Evolutionary conservation across 1,140 invertebrate species (phyloP).

Genomic region (Papilio aristodemus): DNA sequence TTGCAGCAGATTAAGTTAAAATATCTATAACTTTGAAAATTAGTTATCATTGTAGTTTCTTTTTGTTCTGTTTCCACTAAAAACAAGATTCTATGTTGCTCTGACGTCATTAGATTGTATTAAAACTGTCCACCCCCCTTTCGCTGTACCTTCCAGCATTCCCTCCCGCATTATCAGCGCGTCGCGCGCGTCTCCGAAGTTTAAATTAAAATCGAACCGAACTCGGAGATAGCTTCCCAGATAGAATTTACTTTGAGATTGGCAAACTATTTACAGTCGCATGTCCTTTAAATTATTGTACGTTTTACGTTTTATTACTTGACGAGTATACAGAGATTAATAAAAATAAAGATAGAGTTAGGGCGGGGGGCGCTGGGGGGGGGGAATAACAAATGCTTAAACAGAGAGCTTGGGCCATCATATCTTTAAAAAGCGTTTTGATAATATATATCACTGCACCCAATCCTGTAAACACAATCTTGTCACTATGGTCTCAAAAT

Average conservation of each 20-base stretch:
- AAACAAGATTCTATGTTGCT: neutral
- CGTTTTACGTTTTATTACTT: neutral
- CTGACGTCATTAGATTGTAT: constrained; percentile 1
- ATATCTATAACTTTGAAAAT: no score
- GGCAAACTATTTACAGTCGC: neutral
- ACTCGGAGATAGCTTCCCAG: constrained; percentile 4
- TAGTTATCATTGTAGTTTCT: no score
- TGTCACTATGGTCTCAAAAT: no score
- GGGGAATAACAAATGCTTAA: no score
- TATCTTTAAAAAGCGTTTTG: no score
- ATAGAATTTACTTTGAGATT: constrained; percentile 14
- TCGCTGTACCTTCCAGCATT: neutral
- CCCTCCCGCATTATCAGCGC: neutral
- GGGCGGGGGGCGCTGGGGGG: no score
- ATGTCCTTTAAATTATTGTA: neutral
- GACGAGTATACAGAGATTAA: no score
- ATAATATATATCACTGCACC: no score
- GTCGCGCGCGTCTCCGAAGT: constrained; percentile 1
- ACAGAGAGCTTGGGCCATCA: no score
- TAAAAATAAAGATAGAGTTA: no score
- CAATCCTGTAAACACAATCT: no score
- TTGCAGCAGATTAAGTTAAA: no score
- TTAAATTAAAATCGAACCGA: constrained; percentile 20
- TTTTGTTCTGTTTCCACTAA: neutral
- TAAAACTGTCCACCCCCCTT: neutral